A percentile compares a stretch with the other conserved stretches of the same genome.
Conservation (phyloP, 92 coral and sea anemone species). For the Montipora capitata region DNA sequence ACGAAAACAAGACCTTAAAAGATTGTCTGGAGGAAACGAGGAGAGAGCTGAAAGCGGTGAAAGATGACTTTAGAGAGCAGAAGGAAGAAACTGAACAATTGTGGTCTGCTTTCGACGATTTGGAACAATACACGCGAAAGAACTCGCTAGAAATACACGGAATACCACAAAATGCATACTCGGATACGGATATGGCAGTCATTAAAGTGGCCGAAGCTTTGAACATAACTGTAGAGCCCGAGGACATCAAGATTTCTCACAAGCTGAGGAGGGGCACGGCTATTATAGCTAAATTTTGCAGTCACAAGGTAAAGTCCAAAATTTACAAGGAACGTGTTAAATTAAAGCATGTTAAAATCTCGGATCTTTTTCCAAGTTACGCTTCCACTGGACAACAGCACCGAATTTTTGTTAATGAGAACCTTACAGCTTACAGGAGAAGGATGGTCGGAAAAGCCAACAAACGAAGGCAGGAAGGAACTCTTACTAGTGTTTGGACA, state of each 20-base stretch:
- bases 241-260: neutral
- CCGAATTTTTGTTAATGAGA: no score
- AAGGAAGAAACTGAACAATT: neutral
- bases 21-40: neutral
- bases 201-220: neutral
- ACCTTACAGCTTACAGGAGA: no score
- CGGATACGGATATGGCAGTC: neutral
- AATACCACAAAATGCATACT: neutral
- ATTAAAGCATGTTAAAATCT: no score
- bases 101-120: neutral
- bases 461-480: no score
- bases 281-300: no score
- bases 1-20: neutral
- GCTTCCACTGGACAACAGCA: no score
- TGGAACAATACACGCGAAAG: neutral
- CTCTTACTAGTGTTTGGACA: no score
- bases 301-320: no score
- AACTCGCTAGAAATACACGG: neutral
- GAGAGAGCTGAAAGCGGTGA: neutral
- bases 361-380: no score
- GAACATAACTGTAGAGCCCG: neutral
- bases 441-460: no score
- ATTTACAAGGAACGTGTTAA: no score
- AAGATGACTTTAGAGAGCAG: neutral
- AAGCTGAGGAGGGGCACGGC: neutral